These are phyloP conservation scores for Campopleginae sp. DNA, from an alignment of 2,888 invertebrate genomes.

Conservation along the genomic window DNA sequence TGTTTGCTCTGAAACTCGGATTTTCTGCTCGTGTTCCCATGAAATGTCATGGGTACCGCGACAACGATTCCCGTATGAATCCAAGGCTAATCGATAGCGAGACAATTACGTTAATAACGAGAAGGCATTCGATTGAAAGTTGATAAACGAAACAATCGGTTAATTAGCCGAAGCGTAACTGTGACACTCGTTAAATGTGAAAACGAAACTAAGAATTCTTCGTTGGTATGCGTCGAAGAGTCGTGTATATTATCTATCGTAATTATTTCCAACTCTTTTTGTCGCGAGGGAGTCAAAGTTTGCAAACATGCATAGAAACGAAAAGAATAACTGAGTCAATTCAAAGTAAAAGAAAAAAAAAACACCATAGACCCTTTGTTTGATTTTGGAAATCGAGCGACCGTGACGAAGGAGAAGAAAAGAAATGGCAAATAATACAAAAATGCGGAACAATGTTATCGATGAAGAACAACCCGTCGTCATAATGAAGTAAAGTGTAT, in stretches of 20 bases:
- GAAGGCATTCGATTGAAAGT: not conserved
- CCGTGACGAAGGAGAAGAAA: slow-evolving; percentile 5
- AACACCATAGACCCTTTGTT: not conserved
- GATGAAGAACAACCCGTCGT: not conserved
- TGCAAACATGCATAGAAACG: not conserved
- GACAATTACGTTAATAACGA: not conserved
- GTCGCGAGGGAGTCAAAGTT: not conserved
- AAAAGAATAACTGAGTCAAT: not conserved
- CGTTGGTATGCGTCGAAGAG: not conserved
- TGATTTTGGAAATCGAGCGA: not conserved
- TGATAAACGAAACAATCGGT: not conserved
- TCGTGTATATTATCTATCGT: not conserved
- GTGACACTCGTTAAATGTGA: not conserved
- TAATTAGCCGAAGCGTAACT: not conserved
- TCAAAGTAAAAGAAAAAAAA: not conserved
- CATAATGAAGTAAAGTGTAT: not conserved
- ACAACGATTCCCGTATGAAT: not conserved
- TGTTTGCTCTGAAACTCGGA: not conserved
- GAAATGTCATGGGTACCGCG: not conserved
- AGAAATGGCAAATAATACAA: not conserved
- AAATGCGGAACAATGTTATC: not conserved
- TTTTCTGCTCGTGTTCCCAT: not conserved
- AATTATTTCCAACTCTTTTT: not conserved
- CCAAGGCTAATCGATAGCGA: not conserved
- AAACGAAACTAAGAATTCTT: not conserved